A percentile compares a stretch with the other conserved stretches of the same genome.
Conservation (phyloP, 2,113 vertebrate genomes). For the Sporophila hypoxantha region DNA sequence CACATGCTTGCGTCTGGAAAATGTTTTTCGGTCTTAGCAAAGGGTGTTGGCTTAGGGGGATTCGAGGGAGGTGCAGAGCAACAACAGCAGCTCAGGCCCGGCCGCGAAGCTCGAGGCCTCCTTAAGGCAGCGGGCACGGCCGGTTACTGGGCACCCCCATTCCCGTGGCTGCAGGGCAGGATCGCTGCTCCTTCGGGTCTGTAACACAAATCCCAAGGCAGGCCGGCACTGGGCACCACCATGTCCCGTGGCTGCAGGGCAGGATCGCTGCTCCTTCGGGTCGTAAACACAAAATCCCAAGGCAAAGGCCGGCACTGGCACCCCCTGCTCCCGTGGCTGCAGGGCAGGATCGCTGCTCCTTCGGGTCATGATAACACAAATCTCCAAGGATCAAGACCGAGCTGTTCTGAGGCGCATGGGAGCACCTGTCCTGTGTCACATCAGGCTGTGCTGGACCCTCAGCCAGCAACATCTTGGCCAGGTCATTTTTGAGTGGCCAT, state of each 20-base stretch:
- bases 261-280: no score
- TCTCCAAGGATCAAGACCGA: no score
- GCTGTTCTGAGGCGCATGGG: neutral
- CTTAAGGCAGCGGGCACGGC: neutral
- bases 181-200: neutral
- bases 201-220: neutral
- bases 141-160: neutral
- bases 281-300: neutral
- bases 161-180: fast-evolving
- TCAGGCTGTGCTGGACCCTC: neutral
- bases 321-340: no score
- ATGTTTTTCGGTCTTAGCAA: constrained; percentile 10
- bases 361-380: no score
- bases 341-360: no score
- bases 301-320: no score
- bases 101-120: neutral
- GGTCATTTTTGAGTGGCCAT: neutral
- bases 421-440: neutral
- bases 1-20: constrained; percentile 23
- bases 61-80: constrained; percentile 22
- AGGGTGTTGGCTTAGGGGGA: constrained; percentile 19
- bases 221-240: no score
- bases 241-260: no score
- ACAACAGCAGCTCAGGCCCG: neutral
- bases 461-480: fast-evolving